Percentiles rank a stretch among this genome's conserved stretches.
These are phyloP conservation scores for Frankliniella fusca DNA, from an alignment of 2,888 invertebrate species.

Conservation along the genomic window DNA sequence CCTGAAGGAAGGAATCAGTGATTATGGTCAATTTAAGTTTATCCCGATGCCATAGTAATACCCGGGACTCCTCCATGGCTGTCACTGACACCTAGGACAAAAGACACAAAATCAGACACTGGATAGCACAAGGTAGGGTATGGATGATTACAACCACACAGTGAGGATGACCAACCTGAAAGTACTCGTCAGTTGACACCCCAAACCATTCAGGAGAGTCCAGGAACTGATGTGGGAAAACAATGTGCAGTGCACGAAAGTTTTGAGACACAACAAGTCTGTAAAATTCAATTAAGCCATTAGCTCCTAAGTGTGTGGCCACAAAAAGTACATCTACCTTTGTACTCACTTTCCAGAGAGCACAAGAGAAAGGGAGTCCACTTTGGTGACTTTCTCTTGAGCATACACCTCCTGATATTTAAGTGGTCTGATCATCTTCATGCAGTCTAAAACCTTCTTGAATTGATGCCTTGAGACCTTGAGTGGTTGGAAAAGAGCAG, in stretches of 20 bases:
- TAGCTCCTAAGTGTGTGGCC: neutral
- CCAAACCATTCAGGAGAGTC: conserved; percentile 89
- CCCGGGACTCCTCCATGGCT: conserved; percentile 79
- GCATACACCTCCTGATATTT: conserved; percentile 84
- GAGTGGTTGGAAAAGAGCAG: conserved; percentile 75
- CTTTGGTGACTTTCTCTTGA: conserved; percentile 81
- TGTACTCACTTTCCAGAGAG: conserved; percentile 78
- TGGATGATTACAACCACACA: neutral
- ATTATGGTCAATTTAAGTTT: conserved; percentile 80
- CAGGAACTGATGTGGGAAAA: conserved; percentile 81
- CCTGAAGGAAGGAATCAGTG: conserved; percentile 75
- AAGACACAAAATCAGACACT: conserved; percentile 31
- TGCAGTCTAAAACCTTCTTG: conserved; percentile 72
- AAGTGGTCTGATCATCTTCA: conserved; percentile 72
- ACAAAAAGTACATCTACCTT: conserved; percentile 27
- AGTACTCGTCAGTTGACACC: conserved; percentile 78
- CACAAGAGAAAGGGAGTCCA: conserved; percentile 79
- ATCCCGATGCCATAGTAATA: conserved; percentile 80
- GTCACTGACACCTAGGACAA: conserved; percentile 71
- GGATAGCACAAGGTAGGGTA: neutral
- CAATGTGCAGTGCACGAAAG: conserved; percentile 77
- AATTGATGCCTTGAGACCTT: conserved; percentile 78
- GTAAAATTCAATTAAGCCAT: conserved; percentile 41
- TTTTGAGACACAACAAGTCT: conserved; percentile 81
- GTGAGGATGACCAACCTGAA: conserved; percentile 60